Base-by-base conservation (phyloP, 2,797 vertebrate genomes). In the Tragopan temminckii region DNA sequence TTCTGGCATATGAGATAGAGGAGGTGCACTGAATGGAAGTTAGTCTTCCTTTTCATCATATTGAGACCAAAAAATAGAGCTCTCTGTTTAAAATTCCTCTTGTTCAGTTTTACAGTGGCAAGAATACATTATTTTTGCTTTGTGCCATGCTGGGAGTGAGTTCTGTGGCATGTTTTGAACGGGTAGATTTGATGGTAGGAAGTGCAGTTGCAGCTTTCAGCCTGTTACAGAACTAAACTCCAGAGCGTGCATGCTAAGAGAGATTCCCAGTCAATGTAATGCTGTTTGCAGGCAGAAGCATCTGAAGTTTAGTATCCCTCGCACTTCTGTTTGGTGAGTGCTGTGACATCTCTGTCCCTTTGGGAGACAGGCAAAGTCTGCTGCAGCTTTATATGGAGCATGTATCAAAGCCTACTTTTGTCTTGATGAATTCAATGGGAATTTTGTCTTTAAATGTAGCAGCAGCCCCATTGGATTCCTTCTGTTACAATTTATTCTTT, bases 391-490 rank as follows among this genome's bases (percentile, higher is more conserved):
- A 29, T 89, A 85, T 71, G 62, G 61, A 89, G 68, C 2, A 0
- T 90, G 46, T 88, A 85, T 93, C 92, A 93, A 94, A 96, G 96
- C 87, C 87, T 81, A 83, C 89, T 95, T 95, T 91, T 92, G 93
- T 95, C 89, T 80, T 76, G 45, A 61, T 84, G 85, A 81, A 89
- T 89, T 94, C 91, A 97, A 95, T 93, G 90, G 85, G 88, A 95
- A 93, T 95, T 96, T 88, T 92, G 85, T 95, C 93, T 85, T 89
- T 91, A 92, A 88, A 85, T 59, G 67, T 78, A 78, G 88, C 46
- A 72, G 69, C 93, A 88, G 89, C 52, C 55, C 63, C 0, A 2
- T 67, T 93, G 80, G 70, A 77, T 95, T 94, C 67, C 77, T 94
- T 80, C 87, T 85, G 46, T 76, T 90, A 27, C 69, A 94, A 92